phyloP scores from a whole-genome alignment of 2,888 invertebrate species.

The Ectemnius cavifrons region DNA sequence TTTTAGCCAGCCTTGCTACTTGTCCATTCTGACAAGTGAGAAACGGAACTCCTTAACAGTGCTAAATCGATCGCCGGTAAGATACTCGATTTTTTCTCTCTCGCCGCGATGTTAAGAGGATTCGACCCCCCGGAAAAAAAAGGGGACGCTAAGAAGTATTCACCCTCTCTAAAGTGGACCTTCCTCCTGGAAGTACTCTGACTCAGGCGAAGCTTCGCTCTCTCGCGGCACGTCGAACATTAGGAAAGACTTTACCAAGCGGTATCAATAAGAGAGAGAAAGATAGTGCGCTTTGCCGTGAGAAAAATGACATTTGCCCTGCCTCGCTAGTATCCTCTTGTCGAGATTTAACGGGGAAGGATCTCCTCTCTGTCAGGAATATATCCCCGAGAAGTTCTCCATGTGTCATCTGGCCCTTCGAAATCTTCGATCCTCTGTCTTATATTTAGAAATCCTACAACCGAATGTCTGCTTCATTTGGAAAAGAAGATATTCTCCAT shows the following conservation, averaged over 20 bases:
- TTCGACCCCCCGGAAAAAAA: conserved; percentile 8
- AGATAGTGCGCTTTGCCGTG: conserved; percentile 20
- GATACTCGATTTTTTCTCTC: conserved; percentile 8
- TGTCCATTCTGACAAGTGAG: conserved; percentile 4
- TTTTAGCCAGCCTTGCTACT: neutral
- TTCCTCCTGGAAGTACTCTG: conserved; percentile 20
- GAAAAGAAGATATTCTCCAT: too few relatives aligned
- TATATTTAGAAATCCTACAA: too few relatives aligned
- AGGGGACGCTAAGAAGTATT: conserved; percentile 46
- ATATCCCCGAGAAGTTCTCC: conserved; percentile 34
- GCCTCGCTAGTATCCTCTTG: conserved; percentile 26
- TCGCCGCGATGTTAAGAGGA: conserved; percentile 31
- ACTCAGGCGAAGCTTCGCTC: conserved; percentile 25
- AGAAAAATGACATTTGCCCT: conserved; percentile 47
- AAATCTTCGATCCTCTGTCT: too few relatives aligned
- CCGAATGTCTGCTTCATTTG: too few relatives aligned
- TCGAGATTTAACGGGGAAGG: conserved; percentile 36
- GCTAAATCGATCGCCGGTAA: conserved; percentile 32
- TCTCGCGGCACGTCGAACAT: conserved; percentile 24
- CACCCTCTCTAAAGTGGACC: conserved; percentile 51
- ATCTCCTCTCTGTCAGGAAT: conserved; percentile 5
- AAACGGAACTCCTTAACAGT: conserved; percentile 6
- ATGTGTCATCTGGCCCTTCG: neutral
- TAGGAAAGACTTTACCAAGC: conserved; percentile 25
- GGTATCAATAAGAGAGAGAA: conserved; percentile 34